Evolutionary conservation across 2,888 invertebrate genomes (phyloP), one percentile per base, ranked within the genome.

Genomic region (Clostera curtula): DNA sequence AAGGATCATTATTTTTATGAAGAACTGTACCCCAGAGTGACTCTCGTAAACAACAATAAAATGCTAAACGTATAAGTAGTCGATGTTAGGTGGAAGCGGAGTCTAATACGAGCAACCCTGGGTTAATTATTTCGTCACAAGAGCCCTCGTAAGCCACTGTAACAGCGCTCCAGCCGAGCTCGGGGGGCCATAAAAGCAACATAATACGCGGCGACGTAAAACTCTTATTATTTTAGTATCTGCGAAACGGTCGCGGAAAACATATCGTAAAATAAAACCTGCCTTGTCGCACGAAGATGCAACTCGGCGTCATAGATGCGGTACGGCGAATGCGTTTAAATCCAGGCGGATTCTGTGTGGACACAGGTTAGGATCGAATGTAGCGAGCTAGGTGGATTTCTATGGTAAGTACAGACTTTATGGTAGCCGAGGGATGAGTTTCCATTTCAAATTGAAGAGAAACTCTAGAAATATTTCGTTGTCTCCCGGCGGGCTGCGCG

Each of bases 161-260:
- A 72, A 77, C 74, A 74, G 66, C 70, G 74, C 72, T 68, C 67
- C 68, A 69, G 67, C 61, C 60, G 72, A 70, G 73, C 76, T 71
- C 65, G 57, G 68, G 58, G 61, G 70, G 49, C 60, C 66, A 75
- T 77, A 80, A 82, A 83, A 76, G 74, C 72, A 66, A 75, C 74
- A 73, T 80, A 77, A 79, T 80, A 74, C 70, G 76, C 65, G 76
- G 70, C 61, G 66, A 75, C 77, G 65, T 77, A 76, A 77, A 79
- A 77, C 66, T 77, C 75, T 79, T 80, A 82, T 80, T 82, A 82
- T 82, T 80, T 80, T 77, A 80, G 77, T 80, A 79, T 80, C 79
- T 77, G 77, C 64, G 72, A 79, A 79, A 75, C 69, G 67, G 73
- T 70, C 66, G 70, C 62, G 62, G 69, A 70, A 75, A 76, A 77